Evolutionary conservation across 2,888 invertebrate genomes (phyloP), one percentile per base, ranked within the genome.

Genomic region (Phengaris alcon): DNA sequence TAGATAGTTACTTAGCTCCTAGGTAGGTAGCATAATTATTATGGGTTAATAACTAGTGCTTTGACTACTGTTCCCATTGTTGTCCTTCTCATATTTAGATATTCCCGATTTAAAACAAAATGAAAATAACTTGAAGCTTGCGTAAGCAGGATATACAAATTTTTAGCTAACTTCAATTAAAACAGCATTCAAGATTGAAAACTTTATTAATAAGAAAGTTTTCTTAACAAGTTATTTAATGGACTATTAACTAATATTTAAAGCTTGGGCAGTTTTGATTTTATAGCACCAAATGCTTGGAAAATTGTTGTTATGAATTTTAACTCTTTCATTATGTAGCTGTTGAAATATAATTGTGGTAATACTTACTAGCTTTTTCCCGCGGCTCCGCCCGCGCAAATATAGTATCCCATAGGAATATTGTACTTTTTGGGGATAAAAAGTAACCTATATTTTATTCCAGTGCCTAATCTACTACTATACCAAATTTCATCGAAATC

Each of bases 191-290:
- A 35, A 51, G 70, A 52, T 52, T 10, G 35, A 64, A 54, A 72
- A 72, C 52, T 72, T 72, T 72, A 54, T 72, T 72, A 54, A 35
- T 72, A 52, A 70, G 35, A 22, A 70, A 70, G 70, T 70, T 70
- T 70, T n/a, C 51, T 51, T 15, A 75, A 78, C 77, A 78, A 80
- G 77, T 81, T 80, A 78, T 78, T 80, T 80, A 80, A 80, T 77
- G 78, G 80, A 76, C 79, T 78, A 79, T 80, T 81, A 72, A 64
- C 80, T 78, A 78, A 78, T 76, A 79, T 80, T 80, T 80, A 81
- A 78, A 77, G 75, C 78, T 75, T 75, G 75, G 77, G 77, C 78
- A 76, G 77, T 79, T 81, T 80, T 72, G 72, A 72, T 52, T 72
- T 72, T 72, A 72, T 54, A 54, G 72, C 52, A 22, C 52, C 46